Evolutionary conservation across 2,113 vertebrate species (phyloP), one percentile per base, ranked within the genome.

Genomic region (Platysteira castanea): DNA sequence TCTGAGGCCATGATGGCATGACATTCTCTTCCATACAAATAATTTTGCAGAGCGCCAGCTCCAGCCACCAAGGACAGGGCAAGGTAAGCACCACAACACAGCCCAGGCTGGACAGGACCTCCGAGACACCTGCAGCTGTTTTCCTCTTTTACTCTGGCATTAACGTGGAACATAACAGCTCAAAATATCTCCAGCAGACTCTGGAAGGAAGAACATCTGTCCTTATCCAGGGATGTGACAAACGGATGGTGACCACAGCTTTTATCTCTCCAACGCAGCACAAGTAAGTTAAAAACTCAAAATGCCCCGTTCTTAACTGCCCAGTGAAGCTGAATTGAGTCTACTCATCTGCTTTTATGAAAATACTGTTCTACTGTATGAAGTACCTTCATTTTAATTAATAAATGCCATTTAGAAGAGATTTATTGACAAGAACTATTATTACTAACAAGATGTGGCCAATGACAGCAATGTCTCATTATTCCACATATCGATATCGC

Each of bases 1-100:
- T 39, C 2, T 77, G 24, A 31, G 57, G n/a, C 54, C 57, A 53
- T 0, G 2, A 17, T 10, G 10, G 44, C 21, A 3, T 0, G 0
- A 65, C 9, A 6, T 44, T 73, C 17, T 52, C 53, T 61, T 56
- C 54, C 7, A 0, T 15, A 37, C 15, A 39, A 70, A 52, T 11
- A 7, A 19, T 41, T 87, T 21, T 54, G 61, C 39, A 47, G 46
- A 7, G 21, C 39, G 37, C 3, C 1, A 4, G n/a, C 15, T n/a
- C 30, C 30, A 17, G 69, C 8, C 60, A 71, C 12, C 19, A n/a
- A 41, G 30, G 59, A 35, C 53, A 26, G 14, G 49, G 14, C 2
- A 44, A 11, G 24, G 27, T 9, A 46, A 83, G 41, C 57, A 46
- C 14, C 21, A 41, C 30, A 49, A 63, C 39, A 24, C 46, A 70